Conservation (phyloP, 2,113 vertebrate species). For the Epinephelus fuscoguttatus region DNA sequence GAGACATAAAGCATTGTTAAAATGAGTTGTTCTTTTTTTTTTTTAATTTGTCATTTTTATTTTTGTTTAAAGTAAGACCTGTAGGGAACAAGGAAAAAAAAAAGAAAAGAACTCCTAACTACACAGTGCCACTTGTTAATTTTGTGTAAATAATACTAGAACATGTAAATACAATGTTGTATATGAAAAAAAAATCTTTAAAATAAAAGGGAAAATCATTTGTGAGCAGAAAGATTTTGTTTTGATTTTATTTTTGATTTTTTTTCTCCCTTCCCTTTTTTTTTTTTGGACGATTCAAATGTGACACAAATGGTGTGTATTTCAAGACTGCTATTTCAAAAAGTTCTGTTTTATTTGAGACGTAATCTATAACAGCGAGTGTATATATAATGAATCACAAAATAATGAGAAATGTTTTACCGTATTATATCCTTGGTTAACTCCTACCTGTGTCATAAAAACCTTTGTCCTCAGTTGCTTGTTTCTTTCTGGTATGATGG, state of each 20-base stretch:
- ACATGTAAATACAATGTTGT: conserved; percentile 88
- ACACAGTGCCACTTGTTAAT: conserved; percentile 86
- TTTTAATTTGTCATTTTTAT: conserved; percentile 76
- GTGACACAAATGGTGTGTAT: conserved; percentile 73
- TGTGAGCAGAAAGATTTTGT: conserved; percentile 78
- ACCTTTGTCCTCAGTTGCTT: conserved; percentile 74
- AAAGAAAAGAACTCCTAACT: conserved; percentile 75
- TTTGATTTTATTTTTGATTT: conserved; percentile 52
- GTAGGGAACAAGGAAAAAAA: conserved; percentile 73
- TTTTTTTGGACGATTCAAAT: conserved; percentile 69
- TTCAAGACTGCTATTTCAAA: conserved; percentile 59
- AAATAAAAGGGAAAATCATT: conserved; percentile 86
- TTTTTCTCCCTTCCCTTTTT: conserved; percentile 29
- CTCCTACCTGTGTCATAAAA: conserved; percentile 75
- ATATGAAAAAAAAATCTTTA: conserved; percentile 88
- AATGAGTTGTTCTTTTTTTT: conserved; percentile 42
- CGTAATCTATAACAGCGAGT: conserved; percentile 64
- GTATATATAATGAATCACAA: conserved; percentile 73
- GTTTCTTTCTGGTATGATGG: conserved; percentile 72
- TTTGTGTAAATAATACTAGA: conserved; percentile 87
- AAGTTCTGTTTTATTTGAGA: conserved; percentile 61
- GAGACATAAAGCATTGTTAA: conserved; percentile 72
- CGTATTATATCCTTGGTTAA: conserved; percentile 73
- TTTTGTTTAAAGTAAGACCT: conserved; percentile 72
- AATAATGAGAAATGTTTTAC: conserved; percentile 70